Evolutionary conservation across 2,113 vertebrate species (phyloP), one percentile per base, ranked within the genome.

Genomic region (Entosphenus tridentatus): DNA sequence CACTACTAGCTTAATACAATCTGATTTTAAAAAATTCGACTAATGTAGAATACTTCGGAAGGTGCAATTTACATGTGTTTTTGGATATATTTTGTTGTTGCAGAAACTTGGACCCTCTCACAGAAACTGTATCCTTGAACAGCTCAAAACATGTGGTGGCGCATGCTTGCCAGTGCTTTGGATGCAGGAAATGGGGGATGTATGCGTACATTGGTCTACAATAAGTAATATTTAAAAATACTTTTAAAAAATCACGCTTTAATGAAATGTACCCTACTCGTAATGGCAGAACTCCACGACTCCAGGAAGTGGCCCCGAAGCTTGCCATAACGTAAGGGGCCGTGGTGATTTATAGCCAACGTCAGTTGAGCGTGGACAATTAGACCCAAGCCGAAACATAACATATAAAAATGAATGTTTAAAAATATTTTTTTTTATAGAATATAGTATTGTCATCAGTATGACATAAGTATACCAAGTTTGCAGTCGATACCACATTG

Each of bases 71-170:
- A 62, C 16, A 62, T 62, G 13, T 65, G 18, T 18, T 11, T 65
- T 21, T 16, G 8, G 62, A 18, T 65, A 62, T 65, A 39, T 8
- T 72, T 74, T 3, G 75, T 55, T 75, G 57, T 75, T 73, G 68
- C 80, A 96, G 90, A 74, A 96, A 96, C 75, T 76, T 93, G 86
- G 92, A 96, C 75, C 89, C 90, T 54, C 75, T 95, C 75, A 93
- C 88, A 72, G 88, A 93, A 78, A 93, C 88, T 55, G 87, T 93
- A 91, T 93, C 88, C 86, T 90, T 84, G 54, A 56, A 8, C 56
- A 12, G 10, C 12, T 13, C 11, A 17, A 12, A 12, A 39, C 56
- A 21, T 69, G 9, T 68, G 58, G n/a, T 8, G n/a, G 10, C 9
- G 21, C 62, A 39, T 11, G 6, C 54, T 4, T 56, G n/a, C 2